A percentile compares a stretch with the other conserved stretches of the same genome.
These are phyloP conservation scores for Drosophila ogumai DNA, from an alignment of 1,140 invertebrate species.

Conservation along the genomic window DNA sequence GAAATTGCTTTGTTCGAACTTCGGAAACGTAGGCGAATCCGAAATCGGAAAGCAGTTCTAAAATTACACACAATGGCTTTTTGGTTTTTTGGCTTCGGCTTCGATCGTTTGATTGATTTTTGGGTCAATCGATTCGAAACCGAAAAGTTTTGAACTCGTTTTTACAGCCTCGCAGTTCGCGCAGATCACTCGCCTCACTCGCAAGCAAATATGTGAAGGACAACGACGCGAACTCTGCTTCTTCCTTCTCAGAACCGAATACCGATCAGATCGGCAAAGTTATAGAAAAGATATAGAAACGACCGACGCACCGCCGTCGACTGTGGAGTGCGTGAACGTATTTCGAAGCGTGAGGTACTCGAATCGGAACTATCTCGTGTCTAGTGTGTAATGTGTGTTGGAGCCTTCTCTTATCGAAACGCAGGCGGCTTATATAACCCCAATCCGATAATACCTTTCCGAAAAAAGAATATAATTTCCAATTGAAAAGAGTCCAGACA, in stretches of 20 bases:
- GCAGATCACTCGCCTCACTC: conserved; percentile 70
- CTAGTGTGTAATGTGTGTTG: conserved; percentile 10
- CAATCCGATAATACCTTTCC: conserved; percentile 22
- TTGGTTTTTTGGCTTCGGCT: conserved; percentile 49
- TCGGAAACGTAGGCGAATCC: conserved; percentile 35
- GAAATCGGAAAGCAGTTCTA: conserved; percentile 51
- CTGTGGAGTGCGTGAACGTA: conserved; percentile 75
- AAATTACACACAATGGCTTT: conserved; percentile 51
- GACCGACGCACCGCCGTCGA: conserved; percentile 45
- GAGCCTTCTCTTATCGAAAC: conserved; percentile 7
- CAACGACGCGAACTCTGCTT: conserved; percentile 73
- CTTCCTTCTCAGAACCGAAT: conserved; percentile 48
- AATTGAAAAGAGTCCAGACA: conserved; percentile 20
- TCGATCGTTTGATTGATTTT: conserved; percentile 64
- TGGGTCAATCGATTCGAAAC: conserved; percentile 80
- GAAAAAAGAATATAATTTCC: conserved; percentile 9
- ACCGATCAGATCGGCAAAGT: conserved; percentile 47
- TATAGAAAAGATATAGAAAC: conserved; percentile 50
- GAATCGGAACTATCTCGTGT: conserved; percentile 39
- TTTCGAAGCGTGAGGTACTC: conserved; percentile 77
- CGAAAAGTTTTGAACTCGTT: conserved; percentile 83
- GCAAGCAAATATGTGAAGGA: conserved; percentile 81
- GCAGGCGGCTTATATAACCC: conserved; percentile 41
- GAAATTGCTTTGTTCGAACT: conserved; percentile 44
- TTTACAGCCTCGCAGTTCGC: conserved; percentile 65